phyloP scores from a whole-genome alignment of 2,113 vertebrate species.

The Lophotis ruficrista region DNA sequence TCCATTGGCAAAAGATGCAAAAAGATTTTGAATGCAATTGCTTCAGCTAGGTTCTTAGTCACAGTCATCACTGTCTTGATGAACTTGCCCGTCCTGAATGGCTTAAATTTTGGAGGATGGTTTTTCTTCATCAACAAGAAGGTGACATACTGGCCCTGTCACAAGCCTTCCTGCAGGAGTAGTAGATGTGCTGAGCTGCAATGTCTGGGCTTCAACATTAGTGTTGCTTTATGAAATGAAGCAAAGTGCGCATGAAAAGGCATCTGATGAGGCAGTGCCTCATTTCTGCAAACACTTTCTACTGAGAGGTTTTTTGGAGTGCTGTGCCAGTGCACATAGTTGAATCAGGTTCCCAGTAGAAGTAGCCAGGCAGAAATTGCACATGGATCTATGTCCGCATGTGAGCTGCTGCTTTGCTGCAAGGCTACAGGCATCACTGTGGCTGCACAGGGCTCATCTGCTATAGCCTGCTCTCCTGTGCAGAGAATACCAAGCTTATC shows the following conservation, averaged over 20 bases:
- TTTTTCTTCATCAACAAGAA: not conserved
- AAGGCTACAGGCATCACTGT: not conserved
- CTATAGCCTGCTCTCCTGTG: not conserved
- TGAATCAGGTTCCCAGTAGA: not conserved
- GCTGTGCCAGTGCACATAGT: not conserved
- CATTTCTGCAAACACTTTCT: not conserved
- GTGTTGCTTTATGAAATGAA: not conserved
- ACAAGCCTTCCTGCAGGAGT: not conserved
- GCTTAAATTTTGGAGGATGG: not conserved
- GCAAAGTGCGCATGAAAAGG: not conserved
- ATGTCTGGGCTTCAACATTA: not conserved
- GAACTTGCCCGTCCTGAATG: not conserved
- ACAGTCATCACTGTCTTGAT: not conserved
- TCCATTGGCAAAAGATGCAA: not conserved
- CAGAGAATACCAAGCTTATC: not conserved
- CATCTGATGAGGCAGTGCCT: not conserved
- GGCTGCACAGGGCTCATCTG: not conserved
- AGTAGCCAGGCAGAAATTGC: not conserved
- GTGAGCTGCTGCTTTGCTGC: not conserved
- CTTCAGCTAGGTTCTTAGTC: not conserved
- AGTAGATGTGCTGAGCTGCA: not conserved
- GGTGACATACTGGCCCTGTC: not conserved
- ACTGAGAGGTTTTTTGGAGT: not conserved
- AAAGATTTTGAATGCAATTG: not conserved
- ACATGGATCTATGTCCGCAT: rapidly evolving